Conservation (phyloP, 2,797 vertebrate genomes). For the Dendrocincla tyrannina region DNA sequence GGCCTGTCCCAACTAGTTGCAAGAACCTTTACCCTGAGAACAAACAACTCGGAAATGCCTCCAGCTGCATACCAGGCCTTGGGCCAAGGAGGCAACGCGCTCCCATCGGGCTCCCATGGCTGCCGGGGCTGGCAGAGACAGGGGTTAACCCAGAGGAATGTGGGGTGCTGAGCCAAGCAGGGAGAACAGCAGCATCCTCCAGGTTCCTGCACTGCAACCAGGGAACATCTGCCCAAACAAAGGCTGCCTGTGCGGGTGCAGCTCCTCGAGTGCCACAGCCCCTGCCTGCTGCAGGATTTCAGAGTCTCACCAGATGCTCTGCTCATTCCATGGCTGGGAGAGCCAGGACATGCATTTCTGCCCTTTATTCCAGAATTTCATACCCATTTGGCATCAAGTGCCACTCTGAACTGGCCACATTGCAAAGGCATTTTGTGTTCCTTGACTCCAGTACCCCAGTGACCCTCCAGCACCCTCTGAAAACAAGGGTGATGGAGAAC, state of each 20-base stretch:
- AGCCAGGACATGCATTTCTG: not conserved
- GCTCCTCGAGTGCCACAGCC: not conserved
- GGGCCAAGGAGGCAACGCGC: conserved; percentile 6
- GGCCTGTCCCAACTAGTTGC: not conserved
- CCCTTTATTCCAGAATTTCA: not conserved
- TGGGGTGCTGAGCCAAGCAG: not conserved
- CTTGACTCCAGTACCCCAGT: not conserved
- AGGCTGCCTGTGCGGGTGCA: not conserved
- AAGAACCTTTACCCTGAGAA: conserved; percentile 6
- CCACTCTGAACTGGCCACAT: not conserved
- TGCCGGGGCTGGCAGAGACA: not conserved
- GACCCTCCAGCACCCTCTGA: not conserved
- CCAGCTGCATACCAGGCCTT: not conserved
- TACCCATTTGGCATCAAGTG: not conserved
- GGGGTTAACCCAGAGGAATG: not conserved
- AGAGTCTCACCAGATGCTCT: not conserved
- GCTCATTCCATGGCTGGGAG: fast-evolving
- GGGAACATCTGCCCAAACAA: not conserved
- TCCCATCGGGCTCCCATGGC: not conserved
- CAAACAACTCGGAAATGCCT: conserved; percentile 2
- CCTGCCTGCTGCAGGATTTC: not conserved
- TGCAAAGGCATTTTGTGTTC: not conserved
- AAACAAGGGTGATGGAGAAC: fast-evolving
- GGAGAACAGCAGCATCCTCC: not conserved
- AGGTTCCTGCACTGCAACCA: not conserved